A percentile compares a stretch with the other conserved stretches of the same genome.
Evolutionary conservation across 2,888 invertebrate genomes (phyloP).

Genomic region (Euclidia mi): DNA sequence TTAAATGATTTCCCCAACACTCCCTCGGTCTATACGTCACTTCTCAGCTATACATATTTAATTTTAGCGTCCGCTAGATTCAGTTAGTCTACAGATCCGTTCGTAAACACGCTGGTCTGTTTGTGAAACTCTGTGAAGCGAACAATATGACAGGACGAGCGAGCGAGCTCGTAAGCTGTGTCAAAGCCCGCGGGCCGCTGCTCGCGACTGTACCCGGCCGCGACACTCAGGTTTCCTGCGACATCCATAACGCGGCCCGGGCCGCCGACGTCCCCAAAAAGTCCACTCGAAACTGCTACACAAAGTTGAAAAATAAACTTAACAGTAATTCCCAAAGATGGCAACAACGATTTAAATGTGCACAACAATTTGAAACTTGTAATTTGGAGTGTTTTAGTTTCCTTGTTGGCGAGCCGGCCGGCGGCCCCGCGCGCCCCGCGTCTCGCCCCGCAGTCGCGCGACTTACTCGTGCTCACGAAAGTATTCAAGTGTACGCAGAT

Average conservation of each 20-base stretch:
- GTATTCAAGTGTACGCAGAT: constrained; percentile 12
- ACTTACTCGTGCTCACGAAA: constrained; percentile 17
- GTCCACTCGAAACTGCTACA: constrained; percentile 13
- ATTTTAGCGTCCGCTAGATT: constrained; percentile 11
- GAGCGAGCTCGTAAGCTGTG: background rate
- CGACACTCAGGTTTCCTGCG: background rate
- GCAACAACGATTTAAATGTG: constrained; percentile 34
- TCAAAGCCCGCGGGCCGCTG: background rate
- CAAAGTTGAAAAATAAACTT: constrained; percentile 40
- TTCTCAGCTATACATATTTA: constrained; percentile 53
- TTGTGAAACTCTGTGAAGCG: too few relatives aligned
- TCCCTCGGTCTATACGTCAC: constrained; percentile 18
- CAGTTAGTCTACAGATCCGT: too few relatives aligned
- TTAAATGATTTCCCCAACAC: constrained; percentile 65
- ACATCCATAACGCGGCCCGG: background rate
- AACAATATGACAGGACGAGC: too few relatives aligned
- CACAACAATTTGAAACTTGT: constrained; percentile 31
- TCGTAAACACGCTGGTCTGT: too few relatives aligned
- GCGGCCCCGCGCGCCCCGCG: background rate
- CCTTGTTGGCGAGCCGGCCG: background rate
- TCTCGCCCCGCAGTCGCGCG: background rate
- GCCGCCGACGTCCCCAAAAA: constrained; percentile 1
- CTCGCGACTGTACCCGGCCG: background rate
- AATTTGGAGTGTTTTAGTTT: constrained; percentile 31
- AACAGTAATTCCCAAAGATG: constrained; percentile 28